phyloP scores from a whole-genome alignment of 2,888 invertebrate species.

The Stenolophus ochropezus region DNA sequence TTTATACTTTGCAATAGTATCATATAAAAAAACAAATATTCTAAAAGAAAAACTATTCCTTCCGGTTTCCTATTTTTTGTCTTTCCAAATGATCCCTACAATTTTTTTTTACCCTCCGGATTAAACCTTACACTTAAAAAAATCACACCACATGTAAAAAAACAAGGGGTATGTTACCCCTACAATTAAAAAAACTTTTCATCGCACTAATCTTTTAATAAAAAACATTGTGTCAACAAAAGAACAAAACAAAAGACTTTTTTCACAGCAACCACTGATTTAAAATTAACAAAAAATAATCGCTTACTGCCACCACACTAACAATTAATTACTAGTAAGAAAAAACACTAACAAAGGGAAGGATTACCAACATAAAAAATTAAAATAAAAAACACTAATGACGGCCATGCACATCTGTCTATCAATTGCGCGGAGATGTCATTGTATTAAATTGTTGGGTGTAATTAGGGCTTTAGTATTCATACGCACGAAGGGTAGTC shows the following conservation, averaged over 20 bases:
- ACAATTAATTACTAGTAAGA: constrained; percentile 41
- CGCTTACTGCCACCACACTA: constrained; percentile 34
- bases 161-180: constrained; percentile 23
- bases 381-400: constrained; percentile 51
- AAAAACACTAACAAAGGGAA: constrained; percentile 32
- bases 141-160: constrained; percentile 3
- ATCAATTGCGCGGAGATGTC: constrained; percentile 45
- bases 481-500: constrained; percentile 62
- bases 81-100: neutral
- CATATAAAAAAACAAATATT: too few species aligned
- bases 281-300: constrained; percentile 41
- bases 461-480: constrained; percentile 66
- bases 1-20: too few species aligned
- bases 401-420: constrained; percentile 47
- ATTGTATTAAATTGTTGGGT: constrained; percentile 64
- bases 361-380: constrained; percentile 25
- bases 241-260: constrained; percentile 28
- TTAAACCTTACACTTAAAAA: constrained; percentile 2
- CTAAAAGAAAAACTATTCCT: too few species aligned
- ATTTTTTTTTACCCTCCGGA: neutral
- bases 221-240: constrained; percentile 44
- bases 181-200: constrained; percentile 44
- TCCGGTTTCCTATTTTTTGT: neutral
- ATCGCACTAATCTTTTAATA: constrained; percentile 27
- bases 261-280: constrained; percentile 27